Evolutionary conservation across 2,888 invertebrate species (phyloP).

Genomic region (Corythucha ciliata): DNA sequence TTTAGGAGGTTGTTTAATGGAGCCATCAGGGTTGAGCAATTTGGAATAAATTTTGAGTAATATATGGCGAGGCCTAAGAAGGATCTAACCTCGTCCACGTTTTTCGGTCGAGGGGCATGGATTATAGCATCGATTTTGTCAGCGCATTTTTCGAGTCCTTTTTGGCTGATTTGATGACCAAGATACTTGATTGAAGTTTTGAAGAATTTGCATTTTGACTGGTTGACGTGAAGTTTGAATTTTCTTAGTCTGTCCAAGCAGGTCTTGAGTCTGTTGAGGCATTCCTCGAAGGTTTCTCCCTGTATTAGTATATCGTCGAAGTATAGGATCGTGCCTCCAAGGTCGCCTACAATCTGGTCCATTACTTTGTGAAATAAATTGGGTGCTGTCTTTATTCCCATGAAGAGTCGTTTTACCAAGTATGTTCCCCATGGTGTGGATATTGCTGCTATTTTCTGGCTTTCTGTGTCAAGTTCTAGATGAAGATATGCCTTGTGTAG

Average conservation of each 20-base stretch:
- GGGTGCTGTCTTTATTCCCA: constrained; percentile 27
- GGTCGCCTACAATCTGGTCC: constrained; percentile 21
- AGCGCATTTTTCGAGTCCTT: constrained; percentile 23
- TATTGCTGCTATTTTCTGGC: constrained; percentile 20
- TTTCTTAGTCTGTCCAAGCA: constrained; percentile 23
- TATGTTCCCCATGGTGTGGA: constrained; percentile 36
- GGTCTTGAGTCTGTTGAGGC: constrained; percentile 3
- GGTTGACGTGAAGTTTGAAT: constrained; percentile 27
- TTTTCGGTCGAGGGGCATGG: constrained; percentile 33
- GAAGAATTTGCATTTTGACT: constrained; percentile 31
- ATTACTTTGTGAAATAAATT: not conserved
- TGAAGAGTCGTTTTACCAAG: constrained; percentile 37
- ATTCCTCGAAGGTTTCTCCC: too few species aligned
- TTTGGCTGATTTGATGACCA: constrained; percentile 28
- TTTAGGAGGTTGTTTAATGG: constrained; percentile 36
- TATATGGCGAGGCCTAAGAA: constrained; percentile 40
- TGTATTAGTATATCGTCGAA: constrained; percentile 37
- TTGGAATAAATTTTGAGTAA: constrained; percentile 38
- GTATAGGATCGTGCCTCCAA: constrained; percentile 37
- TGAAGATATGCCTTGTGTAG: constrained; percentile 23
- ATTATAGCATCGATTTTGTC: constrained; percentile 28
- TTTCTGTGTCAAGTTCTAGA: constrained; percentile 15
- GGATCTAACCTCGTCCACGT: constrained; percentile 35
- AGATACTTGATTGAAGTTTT: constrained; percentile 27
- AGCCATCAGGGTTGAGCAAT: constrained; percentile 36